Base-by-base conservation (phyloP, 2,888 invertebrate species). In the Alsophila aescularia region DNA sequence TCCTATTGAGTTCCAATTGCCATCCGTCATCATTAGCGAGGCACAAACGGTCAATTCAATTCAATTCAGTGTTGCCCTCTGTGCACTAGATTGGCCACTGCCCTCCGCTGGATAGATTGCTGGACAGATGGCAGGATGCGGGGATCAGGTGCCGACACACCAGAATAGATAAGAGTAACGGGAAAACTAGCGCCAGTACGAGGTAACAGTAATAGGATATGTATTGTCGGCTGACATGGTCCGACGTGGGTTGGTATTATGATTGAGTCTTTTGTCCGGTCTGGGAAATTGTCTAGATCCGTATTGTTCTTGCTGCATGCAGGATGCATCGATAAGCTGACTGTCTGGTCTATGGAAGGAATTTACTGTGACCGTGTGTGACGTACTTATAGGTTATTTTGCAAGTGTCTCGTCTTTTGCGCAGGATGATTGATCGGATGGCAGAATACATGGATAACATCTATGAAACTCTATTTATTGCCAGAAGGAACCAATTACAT, bases 11-110 rank as follows among this genome's bases (percentile, higher is more conserved):
- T 42, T 58, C 44, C 61, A 64, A 56, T 65, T 51, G 57, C 34
- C 50, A 81, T 83, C 81, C 75, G 42, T 84, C 82, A 84, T 84
- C 70, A 77, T 85, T 85, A 84, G n/a, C n/a, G 55, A 54, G 64
- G 67, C 69, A 77, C 73, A 79, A 79, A 68, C 69, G 80, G 79
- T 81, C 87, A 87, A 89, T 89, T 87, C 85, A 76, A 81, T 86
- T 81, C 88, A 89, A 87, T 89, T 87, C 79, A 82, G 75, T 62
- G 62, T 65, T 66, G 72, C 67, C 72, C 32, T 29, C 71, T 68
- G 68, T 65, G 73, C 79, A 55, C 43, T 49, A 49, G 50, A 44
- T 55, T 44, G 50, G 55, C 50, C 44, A 34, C 37, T 54, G 43
- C 37, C 49, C 43, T 15, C 37, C 32, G 21, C 29, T 14, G 16